Conservation (phyloP, 2,888 invertebrate genomes). For the Aspidiotus destructor region DNA sequence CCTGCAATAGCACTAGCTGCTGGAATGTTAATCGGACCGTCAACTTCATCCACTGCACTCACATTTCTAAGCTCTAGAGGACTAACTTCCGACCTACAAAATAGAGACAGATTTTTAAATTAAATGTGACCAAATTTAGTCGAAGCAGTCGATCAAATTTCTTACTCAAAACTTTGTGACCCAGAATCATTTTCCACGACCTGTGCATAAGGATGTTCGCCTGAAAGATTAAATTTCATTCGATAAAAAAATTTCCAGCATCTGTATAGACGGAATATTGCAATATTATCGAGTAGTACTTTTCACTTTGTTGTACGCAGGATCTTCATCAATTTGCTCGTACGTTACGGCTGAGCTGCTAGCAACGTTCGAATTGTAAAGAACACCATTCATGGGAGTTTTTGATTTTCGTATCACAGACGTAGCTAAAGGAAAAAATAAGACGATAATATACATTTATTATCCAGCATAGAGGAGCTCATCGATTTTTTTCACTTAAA, state of each 20-base stretch:
- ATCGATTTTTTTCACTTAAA: conserved; percentile 38
- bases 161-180: neutral
- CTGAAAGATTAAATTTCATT: conserved; percentile 26
- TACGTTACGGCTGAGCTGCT: conserved; percentile 21
- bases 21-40: conserved; percentile 49
- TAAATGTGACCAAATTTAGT: neutral
- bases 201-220: conserved; percentile 42
- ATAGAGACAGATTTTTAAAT: neutral
- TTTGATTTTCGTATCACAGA: conserved; percentile 11
- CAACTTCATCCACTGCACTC: conserved; percentile 18
- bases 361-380: neutral
- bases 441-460: neutral
- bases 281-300: conserved; percentile 1
- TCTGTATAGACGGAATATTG: too few relatives aligned
- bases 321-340: conserved; percentile 26
- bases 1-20: conserved; percentile 82
- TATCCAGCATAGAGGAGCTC: neutral
- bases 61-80: neutral
- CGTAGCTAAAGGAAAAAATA: neutral
- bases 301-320: conserved; percentile 19
- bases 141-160: neutral
- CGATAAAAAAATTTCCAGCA: too few relatives aligned
- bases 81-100: conserved; percentile 11
- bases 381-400: conserved; percentile 3
- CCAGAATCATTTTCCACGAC: conserved; percentile 36